A percentile compares a stretch with the other conserved stretches of the same genome.
Conservation (phyloP, 2,113 vertebrate genomes). For the Anoplopoma fimbria region DNA sequence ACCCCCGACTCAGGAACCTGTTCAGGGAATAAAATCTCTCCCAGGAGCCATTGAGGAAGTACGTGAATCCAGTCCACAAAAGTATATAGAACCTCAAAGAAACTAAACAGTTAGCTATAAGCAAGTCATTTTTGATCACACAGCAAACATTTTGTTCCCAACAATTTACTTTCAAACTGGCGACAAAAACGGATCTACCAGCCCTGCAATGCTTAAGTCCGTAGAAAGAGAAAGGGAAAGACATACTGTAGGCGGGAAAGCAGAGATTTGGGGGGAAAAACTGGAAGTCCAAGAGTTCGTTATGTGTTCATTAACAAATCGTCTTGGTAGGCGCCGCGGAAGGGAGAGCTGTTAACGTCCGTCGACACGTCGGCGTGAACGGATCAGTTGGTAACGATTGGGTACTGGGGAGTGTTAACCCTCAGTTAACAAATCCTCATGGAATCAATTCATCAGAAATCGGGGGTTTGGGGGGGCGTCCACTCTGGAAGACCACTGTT, state of each 20-base stretch:
- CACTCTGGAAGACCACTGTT: constrained; percentile 82
- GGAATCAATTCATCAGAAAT: constrained; percentile 68
- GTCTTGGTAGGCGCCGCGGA: too few relatives aligned
- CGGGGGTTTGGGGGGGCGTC: constrained; percentile 38
- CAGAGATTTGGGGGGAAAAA: constrained; percentile 17
- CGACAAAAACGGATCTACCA: constrained; percentile 53
- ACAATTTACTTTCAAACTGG: constrained; percentile 50
- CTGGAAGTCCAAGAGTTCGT: constrained; percentile 47
- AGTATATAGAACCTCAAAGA: constrained; percentile 63
- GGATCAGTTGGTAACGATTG: constrained; percentile 55
- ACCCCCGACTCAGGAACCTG: neutral
- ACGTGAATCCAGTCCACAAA: constrained; percentile 74
- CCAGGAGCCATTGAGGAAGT: constrained; percentile 33
- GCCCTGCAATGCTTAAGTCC: constrained; percentile 64
- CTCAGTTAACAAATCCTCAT: constrained; percentile 61
- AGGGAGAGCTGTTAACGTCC: constrained; percentile 39
- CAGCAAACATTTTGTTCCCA: constrained; percentile 44
- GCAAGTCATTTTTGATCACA: constrained; percentile 63
- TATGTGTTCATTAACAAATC: constrained; percentile 54
- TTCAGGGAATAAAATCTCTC: constrained; percentile 45
- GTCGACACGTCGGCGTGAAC: constrained; percentile 61
- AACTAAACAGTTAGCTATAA: constrained; percentile 67
- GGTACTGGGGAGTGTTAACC: constrained; percentile 39
- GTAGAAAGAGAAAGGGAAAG: constrained; percentile 51
- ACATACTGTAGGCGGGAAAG: constrained; percentile 11